Percentiles rank a stretch among this genome's conserved stretches.
Evolutionary conservation across 2,113 vertebrate genomes (phyloP).

Genomic region (Oreochromis spilurus): DNA sequence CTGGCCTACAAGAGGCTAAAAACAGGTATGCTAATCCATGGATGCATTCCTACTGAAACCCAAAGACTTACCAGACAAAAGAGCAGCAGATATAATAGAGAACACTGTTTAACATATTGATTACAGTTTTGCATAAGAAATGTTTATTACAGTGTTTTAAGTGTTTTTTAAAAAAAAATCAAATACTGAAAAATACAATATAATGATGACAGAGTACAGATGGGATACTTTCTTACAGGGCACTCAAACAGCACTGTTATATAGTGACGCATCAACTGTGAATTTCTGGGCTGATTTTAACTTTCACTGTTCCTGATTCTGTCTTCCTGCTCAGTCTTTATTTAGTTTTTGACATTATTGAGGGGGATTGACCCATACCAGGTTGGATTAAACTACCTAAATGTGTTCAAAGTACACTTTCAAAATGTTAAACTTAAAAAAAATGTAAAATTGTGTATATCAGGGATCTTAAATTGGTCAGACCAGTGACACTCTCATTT

Average conservation of each 20-base stretch:
- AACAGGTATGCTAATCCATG: no score
- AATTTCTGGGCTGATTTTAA: not conserved
- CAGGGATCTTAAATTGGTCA: not conserved
- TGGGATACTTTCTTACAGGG: not conserved
- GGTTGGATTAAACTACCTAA: not conserved
- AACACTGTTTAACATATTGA: not conserved
- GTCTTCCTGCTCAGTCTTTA: not conserved
- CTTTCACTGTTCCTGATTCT: not conserved
- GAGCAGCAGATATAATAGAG: not conserved
- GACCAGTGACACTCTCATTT: not conserved
- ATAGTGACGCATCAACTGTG: not conserved
- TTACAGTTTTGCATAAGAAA: not conserved
- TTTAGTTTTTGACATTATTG: not conserved
- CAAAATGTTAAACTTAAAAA: not conserved
- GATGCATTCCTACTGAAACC: no score
- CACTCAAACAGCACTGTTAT: not conserved
- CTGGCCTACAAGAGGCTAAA: no score
- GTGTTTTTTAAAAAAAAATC: not conserved
- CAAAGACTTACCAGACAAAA: not conserved
- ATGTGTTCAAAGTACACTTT: not conserved
- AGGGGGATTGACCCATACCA: not conserved
- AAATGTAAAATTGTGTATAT: not conserved
- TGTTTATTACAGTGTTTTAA: not conserved
- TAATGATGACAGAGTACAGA: not conserved
- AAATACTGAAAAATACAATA: not conserved